phyloP scores from a whole-genome alignment of 1,140 invertebrate species.

The Panulirus ornatus region DNA sequence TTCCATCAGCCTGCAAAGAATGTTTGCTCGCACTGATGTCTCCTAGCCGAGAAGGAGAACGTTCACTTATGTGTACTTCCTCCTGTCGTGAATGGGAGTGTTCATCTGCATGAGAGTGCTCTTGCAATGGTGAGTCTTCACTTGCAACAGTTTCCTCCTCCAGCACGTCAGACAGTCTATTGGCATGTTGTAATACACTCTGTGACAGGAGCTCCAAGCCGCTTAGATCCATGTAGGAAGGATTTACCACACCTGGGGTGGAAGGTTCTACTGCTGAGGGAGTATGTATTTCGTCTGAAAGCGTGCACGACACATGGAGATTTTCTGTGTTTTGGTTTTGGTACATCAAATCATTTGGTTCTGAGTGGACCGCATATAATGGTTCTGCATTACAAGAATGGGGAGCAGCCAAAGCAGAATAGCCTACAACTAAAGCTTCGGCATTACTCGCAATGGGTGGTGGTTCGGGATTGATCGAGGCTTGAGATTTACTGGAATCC shows the following conservation, averaged over 20 bases:
- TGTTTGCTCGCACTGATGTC: not conserved
- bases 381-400: not conserved
- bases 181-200: constrained; percentile 87
- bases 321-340: not conserved
- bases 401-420: not conserved
- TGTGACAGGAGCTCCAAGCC: constrained; percentile 89
- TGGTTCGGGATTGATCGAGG: not conserved
- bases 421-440: not conserved
- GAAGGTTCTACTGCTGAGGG: not conserved
- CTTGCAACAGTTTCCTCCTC: constrained; percentile 20
- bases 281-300: not conserved
- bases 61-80: not conserved
- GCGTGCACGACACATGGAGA: not conserved
- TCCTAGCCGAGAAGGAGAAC: not conserved
- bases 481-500: not conserved
- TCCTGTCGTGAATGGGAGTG: not conserved
- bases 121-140: not conserved
- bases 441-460: not conserved
- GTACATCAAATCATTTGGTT: not conserved
- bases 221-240: constrained; percentile 82
- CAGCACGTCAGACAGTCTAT: constrained; percentile 10
- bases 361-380: not conserved
- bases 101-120: not conserved
- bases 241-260: not conserved
- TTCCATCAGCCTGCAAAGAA: not conserved